Evolutionary conservation across 2,797 vertebrate genomes (phyloP).

Genomic region (Cynodonichthys magdalenae): DNA sequence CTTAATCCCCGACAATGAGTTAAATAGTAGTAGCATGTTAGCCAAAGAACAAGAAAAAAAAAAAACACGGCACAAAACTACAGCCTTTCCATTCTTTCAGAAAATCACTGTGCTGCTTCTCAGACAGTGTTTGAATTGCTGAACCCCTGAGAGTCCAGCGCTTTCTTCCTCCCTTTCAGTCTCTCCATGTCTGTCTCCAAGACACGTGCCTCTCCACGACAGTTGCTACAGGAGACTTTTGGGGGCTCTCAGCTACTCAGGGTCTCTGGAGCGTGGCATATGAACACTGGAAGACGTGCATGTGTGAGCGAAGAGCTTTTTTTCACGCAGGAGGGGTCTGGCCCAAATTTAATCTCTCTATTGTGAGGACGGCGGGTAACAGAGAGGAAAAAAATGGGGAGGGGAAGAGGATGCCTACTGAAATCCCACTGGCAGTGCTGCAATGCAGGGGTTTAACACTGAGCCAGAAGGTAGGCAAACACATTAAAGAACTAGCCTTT

Average conservation of each 20-base stretch:
- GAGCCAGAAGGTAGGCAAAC: conserved; percentile 66
- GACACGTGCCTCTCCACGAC: conserved; percentile 68
- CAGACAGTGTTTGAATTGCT: conserved; percentile 55
- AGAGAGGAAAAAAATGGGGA: conserved; percentile 21
- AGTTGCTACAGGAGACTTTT: conserved; percentile 61
- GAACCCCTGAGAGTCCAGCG: conserved; percentile 54
- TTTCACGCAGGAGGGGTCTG: conserved; percentile 69
- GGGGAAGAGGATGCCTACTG: conserved; percentile 55
- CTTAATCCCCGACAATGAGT: conserved; percentile 28
- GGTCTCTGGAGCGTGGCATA: conserved; percentile 61
- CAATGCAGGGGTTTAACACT: conserved; percentile 84
- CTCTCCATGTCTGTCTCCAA: conserved; percentile 65
- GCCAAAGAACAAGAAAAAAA: conserved; percentile 42
- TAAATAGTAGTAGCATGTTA: conserved; percentile 26
- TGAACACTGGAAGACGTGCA: conserved; percentile 65
- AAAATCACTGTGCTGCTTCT: conserved; percentile 61
- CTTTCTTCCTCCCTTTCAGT: conserved; percentile 44
- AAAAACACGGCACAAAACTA: conserved; percentile 39
- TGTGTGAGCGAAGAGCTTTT: conserved; percentile 58
- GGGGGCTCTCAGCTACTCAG: conserved; percentile 60
- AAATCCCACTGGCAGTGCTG: conserved; percentile 81
- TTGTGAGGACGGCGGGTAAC: conserved; percentile 69
- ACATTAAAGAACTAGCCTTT: conserved; percentile 62
- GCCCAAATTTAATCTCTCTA: conserved; percentile 79
- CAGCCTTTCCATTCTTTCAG: conserved; percentile 51